Percentiles rank a stretch among this genome's conserved stretches.
These are phyloP conservation scores for Acheta domesticus DNA, from an alignment of 2,888 invertebrate genomes.

Conservation along the genomic window DNA sequence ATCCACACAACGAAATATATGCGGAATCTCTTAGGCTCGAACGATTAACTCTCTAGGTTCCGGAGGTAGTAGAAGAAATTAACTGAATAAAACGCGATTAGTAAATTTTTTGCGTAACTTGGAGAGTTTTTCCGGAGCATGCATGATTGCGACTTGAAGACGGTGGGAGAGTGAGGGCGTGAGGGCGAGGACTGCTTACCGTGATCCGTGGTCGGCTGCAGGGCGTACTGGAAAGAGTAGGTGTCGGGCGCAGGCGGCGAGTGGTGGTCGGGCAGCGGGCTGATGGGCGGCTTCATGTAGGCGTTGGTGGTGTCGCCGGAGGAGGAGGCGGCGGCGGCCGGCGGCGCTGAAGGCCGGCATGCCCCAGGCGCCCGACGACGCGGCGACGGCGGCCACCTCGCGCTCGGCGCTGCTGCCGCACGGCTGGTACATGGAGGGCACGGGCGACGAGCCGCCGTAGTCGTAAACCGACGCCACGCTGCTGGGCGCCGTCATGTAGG, in stretches of 20 bases:
- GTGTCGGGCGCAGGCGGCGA: slow-evolving; percentile 43
- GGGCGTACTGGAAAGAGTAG: slow-evolving; percentile 46
- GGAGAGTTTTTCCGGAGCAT: too few species aligned
- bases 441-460: slow-evolving; percentile 32
- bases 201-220: slow-evolving; percentile 45
- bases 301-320: slow-evolving; percentile 28
- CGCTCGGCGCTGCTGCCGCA: slow-evolving; percentile 30
- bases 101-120: too few species aligned
- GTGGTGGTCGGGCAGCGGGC: slow-evolving; percentile 46
- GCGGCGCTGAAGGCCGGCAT: slow-evolving; percentile 19
- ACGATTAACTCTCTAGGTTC: too few species aligned
- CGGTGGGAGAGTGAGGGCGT: too few species aligned
- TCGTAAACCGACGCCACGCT: slow-evolving; percentile 31
- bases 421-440: slow-evolving; percentile 29
- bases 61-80: too few species aligned
- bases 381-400: slow-evolving; percentile 23
- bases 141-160: too few species aligned
- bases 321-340: slow-evolving; percentile 22
- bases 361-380: slow-evolving; percentile 21
- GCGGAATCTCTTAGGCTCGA: too few species aligned
- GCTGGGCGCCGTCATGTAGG: slow-evolving; percentile 35
- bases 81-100: too few species aligned
- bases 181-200: slow-evolving; percentile 43
- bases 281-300: slow-evolving; percentile 40
- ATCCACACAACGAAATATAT: too few species aligned